Base-by-base conservation (phyloP, 2,113 vertebrate genomes). In the Cyphomyrus plagiostoma region DNA sequence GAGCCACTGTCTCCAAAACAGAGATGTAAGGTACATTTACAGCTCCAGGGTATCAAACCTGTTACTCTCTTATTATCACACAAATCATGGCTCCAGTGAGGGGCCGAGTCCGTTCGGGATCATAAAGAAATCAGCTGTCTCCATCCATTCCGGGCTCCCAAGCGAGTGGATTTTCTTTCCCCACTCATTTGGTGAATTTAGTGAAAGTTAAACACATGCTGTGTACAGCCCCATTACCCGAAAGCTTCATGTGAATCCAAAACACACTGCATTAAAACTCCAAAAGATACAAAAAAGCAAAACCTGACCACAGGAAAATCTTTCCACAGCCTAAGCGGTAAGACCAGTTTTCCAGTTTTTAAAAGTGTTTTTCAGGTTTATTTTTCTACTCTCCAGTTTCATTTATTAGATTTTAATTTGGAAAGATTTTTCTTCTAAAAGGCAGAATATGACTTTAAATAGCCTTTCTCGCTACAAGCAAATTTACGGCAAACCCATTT, bases 401-500 rank as follows among this genome's bases (percentile, higher is more conserved):
- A 87, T 53, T 87, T 56, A 87, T 87, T 87, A 87, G 50, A 53
- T 52, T 53, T 87, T 87, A 87, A 87, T 87, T 87, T 87, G 85
- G 85, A 86, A 35, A 87, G 23, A 53, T 87, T 87, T 87, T 87
- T n/a, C 39, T n/a, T 48, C 45, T 48, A 48, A 8, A 48, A 21
- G 45, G 82, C 82, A 21, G 50, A 35, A 39, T 53, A 87, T 13
- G 26, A 19, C 53, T 52, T 86, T 52, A 50, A 49, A 85, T 49
- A 52, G 46, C 15, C 4, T 23, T 10, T 39, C 26, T 17, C 5
- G 50, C 85, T 87, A 48, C 50, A 21, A 35, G 85, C 13, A 21
- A 35, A 52, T 87, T 35, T 53, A 87, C 50, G 10, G 50, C 30
- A 39, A 17, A 87, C 3, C 50, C 48, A 35, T 87, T 35, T 50